These are phyloP conservation scores for Petrocephalus sullivani DNA, from an alignment of 2,797 vertebrate genomes.

Conservation along the genomic window DNA sequence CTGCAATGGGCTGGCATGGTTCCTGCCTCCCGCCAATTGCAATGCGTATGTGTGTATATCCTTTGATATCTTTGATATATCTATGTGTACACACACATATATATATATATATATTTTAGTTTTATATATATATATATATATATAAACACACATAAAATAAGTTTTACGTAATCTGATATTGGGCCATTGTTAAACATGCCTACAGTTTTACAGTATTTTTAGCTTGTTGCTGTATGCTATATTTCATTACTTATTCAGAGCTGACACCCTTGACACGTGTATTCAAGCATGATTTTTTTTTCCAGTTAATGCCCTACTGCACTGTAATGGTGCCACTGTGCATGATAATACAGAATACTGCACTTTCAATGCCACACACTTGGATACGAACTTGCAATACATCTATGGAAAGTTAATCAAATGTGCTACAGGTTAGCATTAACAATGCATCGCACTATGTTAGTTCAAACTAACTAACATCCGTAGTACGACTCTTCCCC, in stretches of 20 bases:
- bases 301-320: neutral
- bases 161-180: neutral
- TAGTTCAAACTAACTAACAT: no score
- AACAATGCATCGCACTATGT: no score
- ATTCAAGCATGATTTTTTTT: slow-evolving; percentile 12
- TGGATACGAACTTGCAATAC: neutral
- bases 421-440: neutral
- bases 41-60: neutral
- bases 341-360: neutral
- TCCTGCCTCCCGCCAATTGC: neutral
- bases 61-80: no score
- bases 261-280: slow-evolving; percentile 6
- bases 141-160: neutral
- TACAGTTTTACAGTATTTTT: neutral
- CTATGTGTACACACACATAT: no score
- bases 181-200: neutral
- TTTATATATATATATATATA: neutral
- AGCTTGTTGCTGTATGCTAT: neutral
- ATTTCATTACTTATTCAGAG: neutral
- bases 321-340: neutral
- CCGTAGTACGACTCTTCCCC: no score
- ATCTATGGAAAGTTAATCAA: neutral
- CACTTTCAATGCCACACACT: neutral
- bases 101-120: neutral
- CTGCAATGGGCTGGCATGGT: neutral